Conservation (phyloP, 2,113 vertebrate species). For the Microcebus jonahi region DNA sequence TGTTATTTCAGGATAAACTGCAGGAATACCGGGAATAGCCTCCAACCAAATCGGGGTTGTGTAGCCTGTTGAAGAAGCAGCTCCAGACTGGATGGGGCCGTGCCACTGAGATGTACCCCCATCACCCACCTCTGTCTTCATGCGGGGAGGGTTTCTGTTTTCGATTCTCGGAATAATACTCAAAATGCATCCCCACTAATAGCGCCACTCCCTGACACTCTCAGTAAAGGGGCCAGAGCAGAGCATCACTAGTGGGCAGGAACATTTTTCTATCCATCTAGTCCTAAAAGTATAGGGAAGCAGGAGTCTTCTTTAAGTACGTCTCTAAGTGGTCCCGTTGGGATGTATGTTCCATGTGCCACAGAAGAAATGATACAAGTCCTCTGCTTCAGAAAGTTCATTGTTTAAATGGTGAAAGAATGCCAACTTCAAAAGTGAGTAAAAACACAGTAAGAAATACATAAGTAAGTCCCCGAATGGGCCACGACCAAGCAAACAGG, state of each 20-base stretch:
- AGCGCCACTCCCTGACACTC: not conserved
- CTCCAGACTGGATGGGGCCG: not conserved
- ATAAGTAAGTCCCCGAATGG: not conserved
- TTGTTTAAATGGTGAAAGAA: not conserved
- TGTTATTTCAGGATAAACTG: conserved; percentile 49
- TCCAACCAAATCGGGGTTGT: not conserved
- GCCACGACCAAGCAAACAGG: not conserved
- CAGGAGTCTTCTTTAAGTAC: not conserved
- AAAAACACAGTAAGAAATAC: not conserved
- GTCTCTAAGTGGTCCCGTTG: not conserved
- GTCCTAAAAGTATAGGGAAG: not conserved
- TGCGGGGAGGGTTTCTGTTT: not conserved
- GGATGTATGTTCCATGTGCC: not conserved
- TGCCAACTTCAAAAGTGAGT: not conserved
- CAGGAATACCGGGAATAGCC: not conserved
- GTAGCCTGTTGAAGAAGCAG: not conserved
- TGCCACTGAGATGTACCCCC: rapidly evolving
- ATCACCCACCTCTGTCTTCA: not conserved
- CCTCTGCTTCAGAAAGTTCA: not conserved
- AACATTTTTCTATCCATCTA: not conserved
- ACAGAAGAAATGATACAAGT: not conserved
- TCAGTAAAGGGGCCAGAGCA: not conserved
- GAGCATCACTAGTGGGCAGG: not conserved
- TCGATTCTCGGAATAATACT: not conserved
- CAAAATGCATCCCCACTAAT: not conserved